Evolutionary conservation across 2,113 vertebrate genomes (phyloP), one percentile per base, ranked within the genome.

Genomic region (Ceuthmochares aereus): DNA sequence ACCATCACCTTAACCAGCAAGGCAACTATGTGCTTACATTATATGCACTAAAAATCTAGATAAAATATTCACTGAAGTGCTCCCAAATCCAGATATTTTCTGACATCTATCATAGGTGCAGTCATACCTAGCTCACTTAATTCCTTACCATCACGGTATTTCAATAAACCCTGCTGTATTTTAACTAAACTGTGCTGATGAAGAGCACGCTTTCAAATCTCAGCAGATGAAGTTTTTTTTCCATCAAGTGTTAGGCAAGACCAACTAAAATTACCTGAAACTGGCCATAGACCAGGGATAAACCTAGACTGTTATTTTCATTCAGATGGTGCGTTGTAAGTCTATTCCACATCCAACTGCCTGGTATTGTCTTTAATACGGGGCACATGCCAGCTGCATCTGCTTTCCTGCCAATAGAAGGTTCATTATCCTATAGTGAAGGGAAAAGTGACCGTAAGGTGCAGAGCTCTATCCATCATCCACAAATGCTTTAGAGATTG

Each of bases 131-230:
- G 12, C 60, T 84, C 73, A 20, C 26, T 76, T 43, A 55, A 58
- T 62, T 84, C 49, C 42, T 25, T 80, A 7, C 32, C 27, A 3
- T 69, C 5, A 3, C 0, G 0, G 20, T 68, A 34, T 76, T 80
- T 85, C 29, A 85, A 8, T 72, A 90, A 40, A 58, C 68, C 30
- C 49, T 73, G 40, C 54, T 23, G 4, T 75, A 32, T 68, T 87
- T 72, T 85, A 78, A 59, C 60, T 68, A 10, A 88, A n/a, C 13
- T 73, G 0, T 36, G 7, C 43, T 43, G 21, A 32, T 34, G 27
- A 56, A 68, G 42, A 7, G 6, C 18, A 7, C 18, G 15, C 11
- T 56, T 76, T 64, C 45, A 49, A 72, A 80, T 27, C 18, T 30
- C 0, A n/a, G 23, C 36, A 73, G 36, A 34, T 23, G 29, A 85